Evolutionary conservation across 92 coral and sea anemone species (phyloP), one percentile per base, ranked within the genome.

Genomic region (Zoanthus solanderi): DNA sequence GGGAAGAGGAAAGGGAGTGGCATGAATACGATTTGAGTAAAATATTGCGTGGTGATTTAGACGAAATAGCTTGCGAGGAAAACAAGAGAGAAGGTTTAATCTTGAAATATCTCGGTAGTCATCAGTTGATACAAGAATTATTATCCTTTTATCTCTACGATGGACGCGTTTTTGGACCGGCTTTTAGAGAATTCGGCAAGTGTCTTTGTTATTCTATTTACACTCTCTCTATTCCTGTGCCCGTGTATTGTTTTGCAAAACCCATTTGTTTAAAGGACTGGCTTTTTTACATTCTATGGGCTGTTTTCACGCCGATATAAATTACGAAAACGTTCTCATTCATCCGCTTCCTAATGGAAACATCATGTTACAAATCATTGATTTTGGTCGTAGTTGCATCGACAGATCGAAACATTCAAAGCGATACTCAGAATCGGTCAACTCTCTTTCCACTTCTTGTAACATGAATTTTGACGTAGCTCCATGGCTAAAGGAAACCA

Each of bases 221-320:
- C 11, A 28, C 8, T 1, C 44, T 71, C 9, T 37, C 32, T 14
- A 10, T 18, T 28, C 75, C 75, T 9, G 44, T 71, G 13, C 75
- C 75, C 13, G 37, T 37, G 37, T 71, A 28, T 2, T 11, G 44
- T 5, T 71, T 71, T 71, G 44, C 34, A 14, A 71, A 71, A 28
- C 23, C 23, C 7, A 71, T 12, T 28, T 71, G 6, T 71, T 71
- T 14, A 71, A 18, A 10, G 75, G 75, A 23, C 34, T 71, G 3
- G 23, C 75, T 5, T 71, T 71, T 37, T 18, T 71, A 12, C 75
- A 71, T 71, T 71, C 75, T 8, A 71, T 10, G 44, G 44, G 44
- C 18, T 71, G 75, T 71, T 71, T 71, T 28, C 75, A 71, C 34
- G 75, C 75, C 10, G 75, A 71, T 7, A 71, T 71, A 9, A 71